A percentile compares a stretch with the other conserved stretches of the same genome.
These are phyloP conservation scores for Andrena marginata DNA, from an alignment of 2,888 invertebrate genomes.

Conservation along the genomic window DNA sequence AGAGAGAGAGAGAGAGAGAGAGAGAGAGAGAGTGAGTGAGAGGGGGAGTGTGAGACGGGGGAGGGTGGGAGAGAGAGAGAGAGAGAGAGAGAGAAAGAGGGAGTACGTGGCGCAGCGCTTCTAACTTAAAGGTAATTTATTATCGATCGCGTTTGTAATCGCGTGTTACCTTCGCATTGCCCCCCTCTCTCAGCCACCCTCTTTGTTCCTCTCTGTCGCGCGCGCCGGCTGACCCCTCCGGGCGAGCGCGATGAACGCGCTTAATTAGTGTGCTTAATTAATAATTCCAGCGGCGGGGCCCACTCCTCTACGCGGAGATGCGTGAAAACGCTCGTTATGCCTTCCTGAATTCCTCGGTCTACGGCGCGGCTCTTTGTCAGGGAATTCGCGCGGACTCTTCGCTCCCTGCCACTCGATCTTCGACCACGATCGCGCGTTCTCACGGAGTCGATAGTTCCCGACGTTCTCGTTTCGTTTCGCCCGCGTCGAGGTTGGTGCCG, in stretches of 20 bases:
- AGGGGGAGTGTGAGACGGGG: neutral
- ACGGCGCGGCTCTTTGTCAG: constrained; percentile 42
- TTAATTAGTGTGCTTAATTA: constrained; percentile 75
- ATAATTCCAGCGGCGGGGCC: constrained; percentile 68
- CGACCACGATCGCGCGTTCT: constrained; percentile 8
- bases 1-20: neutral
- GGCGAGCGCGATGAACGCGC: constrained; percentile 71
- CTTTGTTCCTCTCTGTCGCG: constrained; percentile 17
- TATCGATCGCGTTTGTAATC: constrained; percentile 74
- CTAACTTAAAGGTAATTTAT: constrained; percentile 75
- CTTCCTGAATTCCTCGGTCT: constrained; percentile 64
- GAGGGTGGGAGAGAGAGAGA: neutral
- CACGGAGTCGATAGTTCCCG: neutral
- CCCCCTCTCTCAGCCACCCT: constrained; percentile 14
- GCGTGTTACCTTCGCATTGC: constrained; percentile 65
- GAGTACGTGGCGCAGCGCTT: constrained; percentile 51
- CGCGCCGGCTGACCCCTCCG: constrained; percentile 67
- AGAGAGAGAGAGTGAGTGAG: too few relatives aligned
- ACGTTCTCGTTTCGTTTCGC: neutral
- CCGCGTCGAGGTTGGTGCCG: too few relatives aligned
- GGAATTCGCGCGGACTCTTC: constrained; percentile 27
- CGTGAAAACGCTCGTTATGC: constrained; percentile 67
- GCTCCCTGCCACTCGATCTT: neutral
- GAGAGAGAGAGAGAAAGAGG: neutral
- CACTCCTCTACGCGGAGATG: constrained; percentile 65